Percentiles rank a stretch among this genome's conserved stretches.
Conservation (phyloP, 2,797 vertebrate species). For the Poeciliopsis presidionis region DNA sequence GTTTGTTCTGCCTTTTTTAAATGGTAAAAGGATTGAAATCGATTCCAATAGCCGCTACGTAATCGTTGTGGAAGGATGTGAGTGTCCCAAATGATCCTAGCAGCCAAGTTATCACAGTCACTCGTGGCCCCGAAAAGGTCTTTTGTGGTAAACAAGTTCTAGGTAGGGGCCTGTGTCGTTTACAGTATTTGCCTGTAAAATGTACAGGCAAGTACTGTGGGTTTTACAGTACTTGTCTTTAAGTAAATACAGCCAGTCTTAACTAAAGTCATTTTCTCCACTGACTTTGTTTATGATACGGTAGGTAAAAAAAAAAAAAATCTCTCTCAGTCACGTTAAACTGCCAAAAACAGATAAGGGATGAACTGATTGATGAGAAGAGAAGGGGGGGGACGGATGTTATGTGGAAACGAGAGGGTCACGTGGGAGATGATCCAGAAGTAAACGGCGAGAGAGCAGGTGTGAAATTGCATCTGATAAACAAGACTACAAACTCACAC, state of each 20-base stretch:
- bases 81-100: no score
- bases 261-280: neutral
- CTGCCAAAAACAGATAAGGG: slow-evolving; percentile 34
- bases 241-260: neutral
- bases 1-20: neutral
- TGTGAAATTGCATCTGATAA: slow-evolving; percentile 37
- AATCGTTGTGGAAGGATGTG: no score
- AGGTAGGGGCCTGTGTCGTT: no score
- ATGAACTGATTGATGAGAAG: slow-evolving; percentile 22
- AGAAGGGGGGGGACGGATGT: neutral
- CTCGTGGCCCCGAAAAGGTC: no score
- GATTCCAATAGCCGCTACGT: no score
- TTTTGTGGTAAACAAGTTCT: no score
- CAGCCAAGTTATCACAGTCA: no score
- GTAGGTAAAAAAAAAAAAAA: neutral
- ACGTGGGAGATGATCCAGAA: slow-evolving; percentile 46
- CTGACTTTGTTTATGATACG: neutral
- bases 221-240: neutral
- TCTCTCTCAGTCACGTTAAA: slow-evolving; percentile 9
- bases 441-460: slow-evolving; percentile 42
- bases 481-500: slow-evolving; percentile 31
- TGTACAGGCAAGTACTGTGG: neutral
- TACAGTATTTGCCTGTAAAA: no score
- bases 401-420: slow-evolving; percentile 22
- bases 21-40: neutral